A percentile compares a stretch with the other conserved stretches of the same genome.
Evolutionary conservation across 2,888 invertebrate genomes (phyloP).

Genomic region (Didymodactylos carnosus): DNA sequence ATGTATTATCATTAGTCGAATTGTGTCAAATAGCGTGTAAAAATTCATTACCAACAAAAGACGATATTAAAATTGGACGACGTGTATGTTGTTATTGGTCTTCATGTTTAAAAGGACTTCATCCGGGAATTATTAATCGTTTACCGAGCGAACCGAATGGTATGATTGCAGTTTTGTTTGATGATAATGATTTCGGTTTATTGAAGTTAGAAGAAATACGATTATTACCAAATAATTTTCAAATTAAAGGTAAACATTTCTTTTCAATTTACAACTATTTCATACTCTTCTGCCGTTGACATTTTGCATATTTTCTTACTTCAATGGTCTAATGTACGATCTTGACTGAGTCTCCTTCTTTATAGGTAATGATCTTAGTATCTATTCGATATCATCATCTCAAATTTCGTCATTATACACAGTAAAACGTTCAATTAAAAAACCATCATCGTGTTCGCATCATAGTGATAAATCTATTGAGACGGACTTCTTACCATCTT

Average conservation of each 20-base stretch:
- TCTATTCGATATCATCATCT: too few relatives aligned
- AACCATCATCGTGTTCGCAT: too few relatives aligned
- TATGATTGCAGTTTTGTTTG: neutral
- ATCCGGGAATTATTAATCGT: neutral
- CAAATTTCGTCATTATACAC: too few relatives aligned
- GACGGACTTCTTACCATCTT: too few relatives aligned
- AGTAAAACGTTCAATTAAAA: too few relatives aligned
- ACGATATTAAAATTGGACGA: neutral
- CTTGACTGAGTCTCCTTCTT: too few relatives aligned
- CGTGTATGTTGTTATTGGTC: neutral
- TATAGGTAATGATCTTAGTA: too few relatives aligned
- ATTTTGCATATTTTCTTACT: too few relatives aligned
- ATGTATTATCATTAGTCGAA: neutral
- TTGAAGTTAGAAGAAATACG: neutral
- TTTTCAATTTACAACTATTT: too few relatives aligned
- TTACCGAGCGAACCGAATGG: neutral
- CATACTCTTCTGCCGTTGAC: too few relatives aligned
- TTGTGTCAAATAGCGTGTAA: neutral
- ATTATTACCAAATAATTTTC: neutral
- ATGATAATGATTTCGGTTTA: neutral
- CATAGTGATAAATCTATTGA: too few relatives aligned
- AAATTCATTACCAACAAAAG: neutral
- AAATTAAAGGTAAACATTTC: neutral
- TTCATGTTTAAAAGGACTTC: neutral
- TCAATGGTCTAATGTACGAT: too few relatives aligned